Evolutionary conservation across 2,797 vertebrate species (phyloP).

Genomic region (Alauda arvensis): DNA sequence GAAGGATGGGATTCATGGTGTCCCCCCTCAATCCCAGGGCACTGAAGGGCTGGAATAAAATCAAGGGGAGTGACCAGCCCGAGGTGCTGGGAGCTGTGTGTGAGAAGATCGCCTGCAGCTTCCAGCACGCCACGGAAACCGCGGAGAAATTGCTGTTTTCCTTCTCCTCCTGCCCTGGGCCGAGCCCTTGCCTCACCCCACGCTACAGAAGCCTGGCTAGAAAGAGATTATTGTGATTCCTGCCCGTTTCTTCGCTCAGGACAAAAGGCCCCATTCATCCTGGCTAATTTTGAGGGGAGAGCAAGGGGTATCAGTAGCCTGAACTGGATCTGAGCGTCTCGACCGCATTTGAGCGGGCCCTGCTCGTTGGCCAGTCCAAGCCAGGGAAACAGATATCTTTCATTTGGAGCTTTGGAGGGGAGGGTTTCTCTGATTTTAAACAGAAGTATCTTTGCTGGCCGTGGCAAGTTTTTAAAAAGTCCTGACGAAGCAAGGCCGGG

Average conservation of each 20-base stretch:
- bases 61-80: slow-evolving; percentile 43
- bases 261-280: slow-evolving; percentile 74
- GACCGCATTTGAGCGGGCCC: slow-evolving; percentile 7
- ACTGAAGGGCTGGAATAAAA: not conserved
- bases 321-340: slow-evolving; percentile 47
- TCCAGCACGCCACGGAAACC: slow-evolving; percentile 68
- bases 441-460: slow-evolving; percentile 35
- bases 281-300: slow-evolving; percentile 48
- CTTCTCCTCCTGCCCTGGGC: slow-evolving; percentile 55
- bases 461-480: not conserved
- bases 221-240: slow-evolving; percentile 70
- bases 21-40: not conserved
- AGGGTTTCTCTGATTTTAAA: slow-evolving; percentile 1
- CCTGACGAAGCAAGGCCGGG: not conserved
- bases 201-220: slow-evolving; percentile 49
- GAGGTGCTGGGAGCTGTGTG: slow-evolving; percentile 7
- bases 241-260: slow-evolving; percentile 38
- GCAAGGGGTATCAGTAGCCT: slow-evolving; percentile 52
- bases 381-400: slow-evolving; percentile 1
- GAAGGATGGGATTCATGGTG: not conserved
- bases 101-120: slow-evolving; percentile 45
- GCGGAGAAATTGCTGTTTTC: slow-evolving; percentile 73
- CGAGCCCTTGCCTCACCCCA: slow-evolving; percentile 38
- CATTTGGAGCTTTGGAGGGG: not conserved
- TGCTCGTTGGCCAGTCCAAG: not conserved